Evolutionary conservation across 1,140 invertebrate genomes (phyloP), one percentile per base, ranked within the genome.

Genomic region (Tetramorium alpestre): DNA sequence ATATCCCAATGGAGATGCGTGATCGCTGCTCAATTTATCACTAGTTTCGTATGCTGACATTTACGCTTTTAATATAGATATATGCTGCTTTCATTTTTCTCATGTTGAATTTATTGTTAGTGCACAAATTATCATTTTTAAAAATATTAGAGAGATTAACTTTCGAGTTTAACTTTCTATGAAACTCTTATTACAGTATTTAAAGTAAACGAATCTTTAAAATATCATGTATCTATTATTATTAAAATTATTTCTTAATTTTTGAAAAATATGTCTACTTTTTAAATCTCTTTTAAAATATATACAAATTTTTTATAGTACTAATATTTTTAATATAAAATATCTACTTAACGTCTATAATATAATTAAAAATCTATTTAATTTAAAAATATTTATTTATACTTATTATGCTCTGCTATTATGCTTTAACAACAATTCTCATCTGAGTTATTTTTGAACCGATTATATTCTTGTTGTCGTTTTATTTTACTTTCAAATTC

Each of bases 21-120:
- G 44, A 72, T 70, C 41, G 16, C 25, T 47, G 70, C n/a, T 56
- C 51, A 60, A 76, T 85, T 87, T 75, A 60, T 87, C 86, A 76
- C 64, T 54, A 49, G 33, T 69, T 64, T 75, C 28, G 60, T 51
- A 72, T 58, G 70, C 69, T 56, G 80, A 85, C 80, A 38, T 60
- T 67, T 62, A 73, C 49, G 69, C 49, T 44, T 38, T 51, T 49
- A 58, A 67, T 69, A 54, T 25, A 54, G 1, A 41, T 33, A 41
- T 25, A 54, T 13, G 38, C 11, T 65, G 18, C 54, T 82, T 62
- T 28, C 41, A 67, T 84, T 69, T 69, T 4, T 28, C 41, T 49
- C 77, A 3, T 49, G 22, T 10, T 80, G 28, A 0, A 56, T n/a
- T 58, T 41, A 69, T 0, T 0, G 10, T 58, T 41, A 69, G 1